Base-by-base conservation (phyloP, 2,797 vertebrate species). In the Adelosebastes latens region DNA sequence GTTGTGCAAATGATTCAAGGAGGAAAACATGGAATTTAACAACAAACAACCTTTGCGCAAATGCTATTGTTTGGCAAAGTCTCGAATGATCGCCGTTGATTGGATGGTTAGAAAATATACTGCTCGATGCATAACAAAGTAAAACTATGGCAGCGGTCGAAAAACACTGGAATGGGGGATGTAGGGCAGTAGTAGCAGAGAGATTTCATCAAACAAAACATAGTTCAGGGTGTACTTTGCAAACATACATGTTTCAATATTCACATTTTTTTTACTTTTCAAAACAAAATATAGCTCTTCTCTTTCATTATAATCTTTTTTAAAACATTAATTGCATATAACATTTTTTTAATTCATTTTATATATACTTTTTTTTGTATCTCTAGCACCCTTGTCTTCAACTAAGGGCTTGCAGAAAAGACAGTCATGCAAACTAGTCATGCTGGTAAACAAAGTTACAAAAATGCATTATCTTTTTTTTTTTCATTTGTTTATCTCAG, bases 371-470 rank as follows among this genome's bases (percentile, higher is more conserved):
- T 95, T 94, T 94, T 94, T 94, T 94, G 85, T 95, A 93, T 94
- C 94, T 95, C 93, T 95, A 94, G 94, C 94, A 95, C 95, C 94
- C 93, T 95, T 92, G 90, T 95, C 92, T 95, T 95, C 89, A 95
- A 93, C 95, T 95, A 95, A 96, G 96, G 95, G 95, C 93, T 96
- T 94, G 95, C 95, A 95, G 95, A 95, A 96, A 95, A 95, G 95
- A 96, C 95, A 96, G 94, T 96, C 96, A 96, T 96, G 96, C 96
- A 96, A 95, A 96, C 93, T 92, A 95, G 88, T 96, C 96, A 96
- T 96, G 96, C 96, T 96, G 96, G 96, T 96, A 96, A 96, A 96
- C 95, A 96, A 96, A 95, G 94, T 95, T 96, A 96, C 94, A 96
- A 96, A 96, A 96, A 96, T 95, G 94, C 94, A 95, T 96, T 93